Percentiles rank a stretch among this genome's conserved stretches.
Evolutionary conservation across 2,113 vertebrate genomes (phyloP).

Genomic region (Microcebus ravelobensis): DNA sequence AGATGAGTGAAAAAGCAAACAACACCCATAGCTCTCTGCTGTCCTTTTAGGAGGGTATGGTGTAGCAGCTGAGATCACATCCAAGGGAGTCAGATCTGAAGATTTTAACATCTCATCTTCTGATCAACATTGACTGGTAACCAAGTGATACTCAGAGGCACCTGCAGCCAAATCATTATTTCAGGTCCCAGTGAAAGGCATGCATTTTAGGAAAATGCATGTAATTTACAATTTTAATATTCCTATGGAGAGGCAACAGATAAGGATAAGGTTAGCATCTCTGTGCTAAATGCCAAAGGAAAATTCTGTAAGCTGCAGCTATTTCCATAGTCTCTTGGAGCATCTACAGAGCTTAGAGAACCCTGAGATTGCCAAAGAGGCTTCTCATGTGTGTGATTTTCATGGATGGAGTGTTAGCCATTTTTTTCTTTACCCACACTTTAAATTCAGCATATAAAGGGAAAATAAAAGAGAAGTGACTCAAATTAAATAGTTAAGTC

Average conservation of each 20-base stretch:
- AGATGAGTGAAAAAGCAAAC: background rate
- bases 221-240: constrained; percentile 47
- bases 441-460: background rate
- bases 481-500: constrained; percentile 33
- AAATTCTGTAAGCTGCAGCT: background rate
- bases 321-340: background rate
- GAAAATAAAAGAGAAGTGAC: constrained; percentile 26
- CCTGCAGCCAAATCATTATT: background rate
- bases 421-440: constrained; percentile 9
- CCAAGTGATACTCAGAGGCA: constrained; percentile 4
- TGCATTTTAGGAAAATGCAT: constrained; percentile 51
- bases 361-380: background rate
- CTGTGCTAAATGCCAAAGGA: constrained; percentile 12
- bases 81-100: background rate
- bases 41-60: background rate
- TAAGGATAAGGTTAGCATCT: constrained; percentile 11
- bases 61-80: background rate
- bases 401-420: background rate
- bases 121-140: background rate
- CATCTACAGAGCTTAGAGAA: constrained; percentile 2
- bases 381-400: constrained; percentile 35
- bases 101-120: constrained; percentile 12
- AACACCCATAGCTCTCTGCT: background rate
- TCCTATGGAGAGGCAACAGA: background rate
- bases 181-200: background rate